phyloP scores from a whole-genome alignment of 2,888 invertebrate species.

The Lapara coniferarum region DNA sequence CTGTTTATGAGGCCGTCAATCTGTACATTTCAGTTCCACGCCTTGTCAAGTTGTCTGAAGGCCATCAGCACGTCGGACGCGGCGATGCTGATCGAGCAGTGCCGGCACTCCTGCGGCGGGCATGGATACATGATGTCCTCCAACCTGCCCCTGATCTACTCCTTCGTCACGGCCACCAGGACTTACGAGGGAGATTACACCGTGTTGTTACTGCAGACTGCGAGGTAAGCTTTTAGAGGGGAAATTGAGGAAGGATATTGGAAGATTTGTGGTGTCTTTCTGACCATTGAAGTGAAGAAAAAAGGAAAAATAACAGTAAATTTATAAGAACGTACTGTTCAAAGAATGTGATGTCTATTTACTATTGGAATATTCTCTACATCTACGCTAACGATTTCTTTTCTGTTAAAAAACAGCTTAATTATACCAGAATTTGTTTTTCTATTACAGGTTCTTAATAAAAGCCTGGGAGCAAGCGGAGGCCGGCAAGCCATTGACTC shows the following conservation, averaged over 20 bases:
- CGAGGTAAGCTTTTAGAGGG: constrained; percentile 76
- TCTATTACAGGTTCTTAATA: constrained; percentile 85
- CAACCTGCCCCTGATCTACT: constrained; percentile 93
- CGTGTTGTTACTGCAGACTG: constrained; percentile 94
- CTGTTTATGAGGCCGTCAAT: no score
- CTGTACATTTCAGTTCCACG: constrained; percentile 88
- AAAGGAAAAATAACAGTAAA: no score
- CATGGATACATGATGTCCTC: constrained; percentile 96
- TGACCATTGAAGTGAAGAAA: no score
- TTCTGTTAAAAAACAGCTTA: neutral
- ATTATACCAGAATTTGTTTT: neutral
- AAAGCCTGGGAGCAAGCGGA: constrained; percentile 89
- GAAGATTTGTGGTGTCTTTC: no score
- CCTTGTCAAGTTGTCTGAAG: constrained; percentile 94
- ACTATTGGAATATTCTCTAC: no score
- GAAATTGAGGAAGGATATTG: no score
- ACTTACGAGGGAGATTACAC: constrained; percentile 99
- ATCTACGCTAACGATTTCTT: no score
- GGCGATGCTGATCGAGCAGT: constrained; percentile 89
- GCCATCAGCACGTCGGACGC: constrained; percentile 91
- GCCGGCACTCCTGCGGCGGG: constrained; percentile 95
- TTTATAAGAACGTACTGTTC: no score
- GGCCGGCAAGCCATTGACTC: constrained; percentile 84
- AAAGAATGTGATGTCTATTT: no score
- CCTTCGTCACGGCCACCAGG: constrained; percentile 92